These are phyloP conservation scores for Brachirus orientalis DNA, from an alignment of 2,113 vertebrate species.

Conservation along the genomic window DNA sequence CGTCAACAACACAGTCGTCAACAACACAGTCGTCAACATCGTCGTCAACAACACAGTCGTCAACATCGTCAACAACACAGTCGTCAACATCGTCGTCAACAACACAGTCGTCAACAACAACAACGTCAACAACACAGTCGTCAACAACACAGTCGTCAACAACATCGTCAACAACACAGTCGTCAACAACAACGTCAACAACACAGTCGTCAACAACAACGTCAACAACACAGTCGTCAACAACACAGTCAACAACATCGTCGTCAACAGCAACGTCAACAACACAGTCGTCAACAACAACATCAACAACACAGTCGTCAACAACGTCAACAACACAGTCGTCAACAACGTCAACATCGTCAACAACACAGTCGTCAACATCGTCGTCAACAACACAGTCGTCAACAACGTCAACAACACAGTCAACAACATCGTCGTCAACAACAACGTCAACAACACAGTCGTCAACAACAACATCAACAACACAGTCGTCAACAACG, in stretches of 20 bases:
- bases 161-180: background rate
- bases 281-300: background rate
- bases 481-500: background rate
- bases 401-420: background rate
- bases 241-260: too few species aligned
- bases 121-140: background rate
- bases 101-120: constrained; percentile 19
- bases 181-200: background rate
- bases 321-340: accelerated
- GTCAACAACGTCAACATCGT: background rate
- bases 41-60: background rate
- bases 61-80: accelerated
- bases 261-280: too few species aligned
- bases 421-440: background rate
- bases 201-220: background rate
- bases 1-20: background rate
- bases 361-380: too few species aligned
- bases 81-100: too few species aligned
- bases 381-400: too few species aligned
- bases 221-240: accelerated
- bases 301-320: too few species aligned
- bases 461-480: background rate
- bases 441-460: too few species aligned
- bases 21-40: background rate
- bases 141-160: background rate